Percentiles rank a stretch among this genome's conserved stretches.
These are phyloP conservation scores for Sylvia borin DNA, from an alignment of 2,797 vertebrate genomes.

Conservation along the genomic window DNA sequence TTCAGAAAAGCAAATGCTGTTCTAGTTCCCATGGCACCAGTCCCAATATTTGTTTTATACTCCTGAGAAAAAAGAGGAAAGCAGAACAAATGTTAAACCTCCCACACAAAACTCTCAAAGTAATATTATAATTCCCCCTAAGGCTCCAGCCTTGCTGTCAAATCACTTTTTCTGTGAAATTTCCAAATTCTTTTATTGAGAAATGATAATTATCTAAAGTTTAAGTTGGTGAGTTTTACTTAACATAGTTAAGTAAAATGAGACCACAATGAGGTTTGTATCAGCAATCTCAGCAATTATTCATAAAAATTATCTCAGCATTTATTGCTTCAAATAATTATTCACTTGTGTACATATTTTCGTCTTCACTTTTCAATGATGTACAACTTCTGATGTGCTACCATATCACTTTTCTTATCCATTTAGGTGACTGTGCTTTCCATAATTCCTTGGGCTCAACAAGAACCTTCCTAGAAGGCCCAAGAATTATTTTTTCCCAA, in stretches of 20 bases:
- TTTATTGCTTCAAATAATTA: neutral
- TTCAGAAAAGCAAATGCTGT: conserved; percentile 29
- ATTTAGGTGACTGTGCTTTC: neutral
- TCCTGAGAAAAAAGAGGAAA: conserved; percentile 49
- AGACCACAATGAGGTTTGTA: neutral
- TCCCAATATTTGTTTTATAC: conserved; percentile 55
- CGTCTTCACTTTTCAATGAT: neutral
- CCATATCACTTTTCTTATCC: neutral
- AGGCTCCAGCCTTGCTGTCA: conserved; percentile 1
- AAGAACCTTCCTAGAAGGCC: neutral
- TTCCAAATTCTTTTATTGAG: conserved; percentile 24
- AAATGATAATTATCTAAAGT: neutral
- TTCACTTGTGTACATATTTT: neutral
- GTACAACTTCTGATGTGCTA: neutral
- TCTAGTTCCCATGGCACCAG: conserved; percentile 69
- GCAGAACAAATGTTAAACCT: conserved; percentile 48
- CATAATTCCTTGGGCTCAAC: neutral
- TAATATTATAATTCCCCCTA: conserved; percentile 22
- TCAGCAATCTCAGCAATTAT: neutral
- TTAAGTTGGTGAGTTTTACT: neutral
- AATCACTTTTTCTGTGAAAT: conserved; percentile 16
- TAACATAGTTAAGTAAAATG: neutral
- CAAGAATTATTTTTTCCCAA: neutral
- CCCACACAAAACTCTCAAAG: conserved; percentile 54
- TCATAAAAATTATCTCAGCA: neutral